Evolutionary conservation across 2,113 vertebrate species (phyloP).

Genomic region (Plotosus lineatus): DNA sequence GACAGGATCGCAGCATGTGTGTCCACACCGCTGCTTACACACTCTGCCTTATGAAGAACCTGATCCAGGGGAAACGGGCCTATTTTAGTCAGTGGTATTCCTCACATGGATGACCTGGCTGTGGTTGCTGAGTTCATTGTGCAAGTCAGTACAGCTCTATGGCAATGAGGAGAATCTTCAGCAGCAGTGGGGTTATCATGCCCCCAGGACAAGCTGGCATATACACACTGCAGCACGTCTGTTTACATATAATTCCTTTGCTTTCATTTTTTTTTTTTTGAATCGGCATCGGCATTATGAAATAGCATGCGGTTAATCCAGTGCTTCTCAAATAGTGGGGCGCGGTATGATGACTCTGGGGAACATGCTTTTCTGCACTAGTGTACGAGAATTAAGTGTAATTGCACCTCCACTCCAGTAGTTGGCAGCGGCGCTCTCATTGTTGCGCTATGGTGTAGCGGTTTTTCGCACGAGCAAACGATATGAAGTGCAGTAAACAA

Average conservation of each 20-base stretch:
- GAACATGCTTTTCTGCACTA: too few relatives aligned
- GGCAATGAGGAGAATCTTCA: constrained; percentile 77
- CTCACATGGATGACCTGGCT: constrained; percentile 81
- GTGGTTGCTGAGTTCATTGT: constrained; percentile 83
- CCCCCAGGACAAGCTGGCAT: constrained; percentile 78
- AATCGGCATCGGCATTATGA: too few relatives aligned
- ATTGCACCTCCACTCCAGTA: too few relatives aligned
- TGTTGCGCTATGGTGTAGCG: too few relatives aligned
- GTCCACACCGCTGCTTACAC: constrained; percentile 80
- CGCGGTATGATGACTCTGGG: too few relatives aligned
- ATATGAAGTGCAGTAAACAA: too few relatives aligned
- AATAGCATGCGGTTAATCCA: neutral
- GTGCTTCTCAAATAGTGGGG: too few relatives aligned
- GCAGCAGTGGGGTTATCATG: constrained; percentile 68
- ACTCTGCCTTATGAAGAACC: constrained; percentile 75
- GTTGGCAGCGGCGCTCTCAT: too few relatives aligned
- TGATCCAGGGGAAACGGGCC: constrained; percentile 76
- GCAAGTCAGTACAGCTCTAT: constrained; percentile 79
- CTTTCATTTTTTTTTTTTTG: too few relatives aligned
- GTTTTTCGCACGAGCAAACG: too few relatives aligned
- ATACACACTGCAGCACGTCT: constrained; percentile 78
- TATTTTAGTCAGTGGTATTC: constrained; percentile 79
- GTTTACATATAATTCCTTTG: neutral
- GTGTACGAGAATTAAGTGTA: too few relatives aligned
- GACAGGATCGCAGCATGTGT: constrained; percentile 82